Percentiles rank a stretch among this genome's conserved stretches.
These are phyloP conservation scores for Psettodes erumei DNA, from an alignment of 2,113 vertebrate species.

Conservation along the genomic window DNA sequence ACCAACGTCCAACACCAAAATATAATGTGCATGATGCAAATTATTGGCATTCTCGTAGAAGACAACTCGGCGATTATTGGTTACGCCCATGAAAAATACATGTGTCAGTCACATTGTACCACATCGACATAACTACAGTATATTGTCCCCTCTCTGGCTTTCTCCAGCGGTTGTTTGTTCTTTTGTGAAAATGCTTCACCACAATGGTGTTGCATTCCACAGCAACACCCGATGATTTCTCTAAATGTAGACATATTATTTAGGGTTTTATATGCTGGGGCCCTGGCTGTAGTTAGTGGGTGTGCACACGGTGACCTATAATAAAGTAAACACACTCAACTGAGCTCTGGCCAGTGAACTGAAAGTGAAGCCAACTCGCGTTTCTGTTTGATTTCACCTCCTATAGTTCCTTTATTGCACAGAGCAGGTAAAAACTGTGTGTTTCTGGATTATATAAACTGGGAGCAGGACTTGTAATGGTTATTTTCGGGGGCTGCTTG, in stretches of 20 bases:
- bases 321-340: constrained; percentile 68
- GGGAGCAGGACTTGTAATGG: neutral
- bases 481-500: constrained; percentile 2
- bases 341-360: constrained; percentile 40
- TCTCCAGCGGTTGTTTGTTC: constrained; percentile 71
- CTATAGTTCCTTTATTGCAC: constrained; percentile 21
- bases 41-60: neutral
- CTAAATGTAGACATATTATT: constrained; percentile 81
- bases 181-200: constrained; percentile 73
- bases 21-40: neutral
- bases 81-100: neutral
- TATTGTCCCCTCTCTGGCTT: constrained; percentile 41
- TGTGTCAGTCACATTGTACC: neutral
- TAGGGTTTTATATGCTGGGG: constrained; percentile 72
- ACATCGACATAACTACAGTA: neutral
- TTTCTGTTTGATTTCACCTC: constrained; percentile 11
- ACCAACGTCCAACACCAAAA: neutral
- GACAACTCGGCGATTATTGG: neutral
- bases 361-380: constrained; percentile 29
- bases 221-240: constrained; percentile 80
- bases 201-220: constrained; percentile 77
- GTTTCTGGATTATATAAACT: neutral
- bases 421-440: constrained; percentile 1
- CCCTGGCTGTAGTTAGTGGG: constrained; percentile 76
- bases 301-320: constrained; percentile 71